Base-by-base conservation (phyloP, 2,888 invertebrate genomes). In the Chymomyza procnemis region DNA sequence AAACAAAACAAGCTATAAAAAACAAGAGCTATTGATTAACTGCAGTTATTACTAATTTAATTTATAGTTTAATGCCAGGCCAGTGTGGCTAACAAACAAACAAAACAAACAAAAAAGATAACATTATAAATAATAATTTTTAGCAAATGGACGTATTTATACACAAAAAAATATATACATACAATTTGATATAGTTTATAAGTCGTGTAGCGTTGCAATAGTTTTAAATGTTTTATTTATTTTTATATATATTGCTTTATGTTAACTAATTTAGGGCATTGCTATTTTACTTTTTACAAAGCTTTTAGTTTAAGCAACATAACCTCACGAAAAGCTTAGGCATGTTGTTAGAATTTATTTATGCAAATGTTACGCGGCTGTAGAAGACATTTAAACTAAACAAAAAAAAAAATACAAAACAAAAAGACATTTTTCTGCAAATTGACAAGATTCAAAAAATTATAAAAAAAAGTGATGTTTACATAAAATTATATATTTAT, bases 181-280 rank as follows among this genome's bases (percentile, higher is more conserved):
- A 83, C 85, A 82, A 75, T 85, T 80, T 77, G 71, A 86, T 86
- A 86, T 87, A 81, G 85, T 85, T 75, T 69, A 79, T 82, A 87
- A 75, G 83, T 74, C 76, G 76, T 82, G 72, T 85, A 79, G 84
- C 84, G 84, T 85, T 78, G 82, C 76, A 75, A 74, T 87, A 82
- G 88, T 82, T 80, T 73, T 84, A 87, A 76, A 77, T 75, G 80
- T 83, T 85, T 87, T 86, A 88, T 87, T 88, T 88, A 87, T 88
- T 88, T 85, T 83, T 80, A 71, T 85, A 85, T 80, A 71, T 19
- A 64, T 50, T 48, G 47, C 56, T 52, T n/a, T 70, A 16, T 61
- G n/a, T 71, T 67, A 66, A 62, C 47, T 62, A 30, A 67, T 63
- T 57, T 66, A 22, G 52, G 34, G 34, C 34, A 41, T 41, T 41